Conservation (phyloP, 2,113 vertebrate genomes). For the Mellivora capensis region DNA sequence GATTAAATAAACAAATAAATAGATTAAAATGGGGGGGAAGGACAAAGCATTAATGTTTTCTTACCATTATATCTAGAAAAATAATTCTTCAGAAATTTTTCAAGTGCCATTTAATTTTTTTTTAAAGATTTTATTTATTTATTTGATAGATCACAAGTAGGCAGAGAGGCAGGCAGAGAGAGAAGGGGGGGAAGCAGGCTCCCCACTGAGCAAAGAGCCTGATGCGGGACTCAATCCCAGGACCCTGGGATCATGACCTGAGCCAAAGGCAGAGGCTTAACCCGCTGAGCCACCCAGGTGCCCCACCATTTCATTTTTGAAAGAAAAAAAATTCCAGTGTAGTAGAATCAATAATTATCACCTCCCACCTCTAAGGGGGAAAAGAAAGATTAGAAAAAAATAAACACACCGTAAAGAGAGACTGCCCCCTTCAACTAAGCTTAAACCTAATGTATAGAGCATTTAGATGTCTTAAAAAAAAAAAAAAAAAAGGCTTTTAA, state of each 20-base stretch:
- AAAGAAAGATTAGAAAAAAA: background rate
- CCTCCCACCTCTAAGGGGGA: background rate
- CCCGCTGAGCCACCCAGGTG: too few species aligned
- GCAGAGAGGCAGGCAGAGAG: too few species aligned
- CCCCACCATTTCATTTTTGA: background rate
- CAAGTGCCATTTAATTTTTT: constrained; percentile 2
- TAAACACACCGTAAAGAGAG: background rate
- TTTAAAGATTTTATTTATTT: too few species aligned
- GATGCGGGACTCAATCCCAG: too few species aligned
- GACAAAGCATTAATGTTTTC: background rate
- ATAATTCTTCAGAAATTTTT: background rate
- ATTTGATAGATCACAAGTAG: too few species aligned
- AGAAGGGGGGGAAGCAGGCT: too few species aligned
- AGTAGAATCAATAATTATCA: background rate
- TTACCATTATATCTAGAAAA: background rate
- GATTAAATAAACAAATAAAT: background rate
- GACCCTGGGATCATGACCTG: too few species aligned
- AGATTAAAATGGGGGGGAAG: background rate
- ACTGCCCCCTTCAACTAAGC: background rate
- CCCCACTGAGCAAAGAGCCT: too few species aligned
- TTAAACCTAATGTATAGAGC: background rate
- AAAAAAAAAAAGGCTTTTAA: background rate
- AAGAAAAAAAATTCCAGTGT: background rate
- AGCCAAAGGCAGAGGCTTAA: too few species aligned
- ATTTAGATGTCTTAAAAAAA: background rate